These are phyloP conservation scores for Pheosia tremula DNA, from an alignment of 2,888 invertebrate genomes.

Conservation along the genomic window DNA sequence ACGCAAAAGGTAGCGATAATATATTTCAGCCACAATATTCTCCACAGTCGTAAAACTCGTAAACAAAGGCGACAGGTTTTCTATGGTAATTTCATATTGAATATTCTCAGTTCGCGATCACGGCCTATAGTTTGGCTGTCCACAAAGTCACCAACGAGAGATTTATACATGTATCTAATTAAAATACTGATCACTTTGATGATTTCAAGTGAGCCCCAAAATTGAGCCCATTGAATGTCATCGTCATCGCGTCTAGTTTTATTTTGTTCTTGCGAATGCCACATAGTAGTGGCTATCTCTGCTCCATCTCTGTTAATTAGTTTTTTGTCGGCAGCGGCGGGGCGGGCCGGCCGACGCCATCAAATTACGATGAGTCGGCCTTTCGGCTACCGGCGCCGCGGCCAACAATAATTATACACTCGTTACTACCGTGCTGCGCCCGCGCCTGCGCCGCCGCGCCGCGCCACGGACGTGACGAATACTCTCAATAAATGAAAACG, in stretches of 20 bases:
- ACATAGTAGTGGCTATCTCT: slow-evolving; percentile 58
- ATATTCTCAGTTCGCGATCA: slow-evolving; percentile 28
- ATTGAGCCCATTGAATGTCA: slow-evolving; percentile 53
- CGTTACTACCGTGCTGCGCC: slow-evolving; percentile 82
- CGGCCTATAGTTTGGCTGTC: slow-evolving; percentile 28
- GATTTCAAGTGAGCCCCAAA: slow-evolving; percentile 37
- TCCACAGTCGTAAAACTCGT: slow-evolving; percentile 35
- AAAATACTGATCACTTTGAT: slow-evolving; percentile 10
- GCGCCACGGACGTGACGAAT: slow-evolving; percentile 56
- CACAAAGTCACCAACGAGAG: slow-evolving; percentile 17
- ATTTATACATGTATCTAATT: slow-evolving; percentile 24
- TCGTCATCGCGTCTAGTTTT: slow-evolving; percentile 51
- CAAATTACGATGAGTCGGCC: slow-evolving; percentile 84
- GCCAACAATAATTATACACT: slow-evolving; percentile 81
- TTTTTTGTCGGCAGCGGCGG: slow-evolving; percentile 77
- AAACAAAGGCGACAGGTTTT: slow-evolving; percentile 36
- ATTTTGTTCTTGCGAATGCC: slow-evolving; percentile 68
- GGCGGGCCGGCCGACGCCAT: slow-evolving; percentile 80
- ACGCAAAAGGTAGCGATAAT: slow-evolving; percentile 30
- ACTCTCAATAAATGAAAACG: slow-evolving; percentile 58
- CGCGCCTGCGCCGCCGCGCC: slow-evolving; percentile 38
- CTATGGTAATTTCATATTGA: slow-evolving; percentile 40
- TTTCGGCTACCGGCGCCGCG: slow-evolving; percentile 79
- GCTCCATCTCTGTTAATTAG: slow-evolving; percentile 81
- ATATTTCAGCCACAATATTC: slow-evolving; percentile 23